Conservation (phyloP, 2,797 vertebrate species). For the Argya squamiceps region DNA sequence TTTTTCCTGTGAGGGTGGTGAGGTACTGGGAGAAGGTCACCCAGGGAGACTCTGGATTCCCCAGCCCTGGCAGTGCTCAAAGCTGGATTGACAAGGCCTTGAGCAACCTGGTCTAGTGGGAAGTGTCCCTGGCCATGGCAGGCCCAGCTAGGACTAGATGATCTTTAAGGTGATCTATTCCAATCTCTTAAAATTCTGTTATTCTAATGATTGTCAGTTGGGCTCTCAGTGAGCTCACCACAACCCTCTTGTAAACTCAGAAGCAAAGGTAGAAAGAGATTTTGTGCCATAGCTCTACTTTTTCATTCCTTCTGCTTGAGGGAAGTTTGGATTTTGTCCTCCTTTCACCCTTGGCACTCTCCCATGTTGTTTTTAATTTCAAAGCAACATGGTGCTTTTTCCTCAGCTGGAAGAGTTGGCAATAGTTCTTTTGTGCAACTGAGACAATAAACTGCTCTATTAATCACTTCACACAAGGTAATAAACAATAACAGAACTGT, state of each 20-base stretch:
- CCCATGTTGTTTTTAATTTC: constrained; percentile 66
- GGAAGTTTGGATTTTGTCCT: constrained; percentile 32
- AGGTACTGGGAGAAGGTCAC: neutral
- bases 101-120: neutral
- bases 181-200: neutral
- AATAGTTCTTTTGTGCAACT: constrained; percentile 5
- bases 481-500: neutral
- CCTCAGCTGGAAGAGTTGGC: constrained; percentile 40
- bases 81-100: neutral
- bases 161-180: neutral
- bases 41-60: neutral
- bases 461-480: constrained; percentile 5
- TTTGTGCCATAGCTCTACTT: neutral
- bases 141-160: fast-evolving
- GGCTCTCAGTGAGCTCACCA: neutral
- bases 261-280: neutral
- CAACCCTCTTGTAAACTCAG: neutral
- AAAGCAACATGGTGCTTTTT: constrained; percentile 53
- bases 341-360: constrained; percentile 63
- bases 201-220: neutral
- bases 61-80: neutral
- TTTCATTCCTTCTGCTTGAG: neutral
- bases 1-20: neutral
- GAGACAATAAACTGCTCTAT: constrained; percentile 45
- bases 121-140: neutral